Evolutionary conservation across 2,113 vertebrate species (phyloP), one percentile per base, ranked within the genome.

Genomic region (Catharus minimus): DNA sequence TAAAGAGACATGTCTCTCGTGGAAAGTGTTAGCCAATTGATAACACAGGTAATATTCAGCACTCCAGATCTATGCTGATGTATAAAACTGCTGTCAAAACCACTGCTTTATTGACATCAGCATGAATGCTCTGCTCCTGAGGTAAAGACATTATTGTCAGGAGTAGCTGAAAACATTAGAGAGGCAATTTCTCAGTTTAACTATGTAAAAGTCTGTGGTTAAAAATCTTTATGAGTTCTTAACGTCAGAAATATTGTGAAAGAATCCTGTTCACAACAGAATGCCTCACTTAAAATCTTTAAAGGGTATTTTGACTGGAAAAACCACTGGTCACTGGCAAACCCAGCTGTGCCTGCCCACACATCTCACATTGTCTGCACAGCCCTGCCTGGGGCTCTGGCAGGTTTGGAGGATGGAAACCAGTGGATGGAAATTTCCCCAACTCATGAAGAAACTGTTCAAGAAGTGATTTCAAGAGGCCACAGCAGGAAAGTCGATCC

Each of bases 11-110:
- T 68, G 74, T 79, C 72, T 62, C 78, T 82, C 1, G 0, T 82
- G 69, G 38, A 26, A 92, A 60, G 57, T 9, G 57, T 86, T 95
- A 71, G 76, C 89, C 84, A 72, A 57, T 62, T 94, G 94, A 89
- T 91, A 89, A 76, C n/a, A 75, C 71, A 69, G 74, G 81, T 91
- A 91, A 72, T 84, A 87, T 87, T 89, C 84, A 85, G 84, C 84
- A 27, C 82, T 85, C 62, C 61, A 33, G 58, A 76, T 89, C 93
- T 78, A 32, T 33, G 66, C 81, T 90, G 88, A 90, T 82, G 58
- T 9, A 74, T 38, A 68, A 94, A 94, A 72, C 66, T 93, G 93
- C 94, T 92, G 93, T 94, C 93, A 96, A 86, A 95, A 61, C 73
- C 61, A 21, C 65, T 68, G 77, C 87, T 84, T 94, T 92, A 94